Base-by-base conservation (phyloP, 92 coral and sea anemone genomes). In the Palythoa grandis region DNA sequence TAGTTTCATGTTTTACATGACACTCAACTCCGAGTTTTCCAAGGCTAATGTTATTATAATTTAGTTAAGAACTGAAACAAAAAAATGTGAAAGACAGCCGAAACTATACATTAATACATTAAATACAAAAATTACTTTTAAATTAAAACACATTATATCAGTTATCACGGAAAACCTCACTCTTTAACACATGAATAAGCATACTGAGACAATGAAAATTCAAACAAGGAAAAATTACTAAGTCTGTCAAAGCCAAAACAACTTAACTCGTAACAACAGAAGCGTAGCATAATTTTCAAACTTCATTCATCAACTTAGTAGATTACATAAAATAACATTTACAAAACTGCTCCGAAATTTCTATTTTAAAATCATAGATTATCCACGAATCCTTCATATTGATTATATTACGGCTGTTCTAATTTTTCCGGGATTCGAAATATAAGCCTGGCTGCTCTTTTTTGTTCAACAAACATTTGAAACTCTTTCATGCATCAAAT, bases 11-110 rank as follows among this genome's bases (percentile, higher is more conserved):
- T 58, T 93, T 94, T 1, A 93, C 98, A 66, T 93, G 95, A 25
- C 97, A 92, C 67, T 95, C 97, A 1, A 95, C 93, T 6, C 99
- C 98, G 7, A 98, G 95, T 50, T 91, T 91, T 14, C 99, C 99
- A 76, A 95, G 89, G 65, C 99, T 93, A 74, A 83, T 69, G 76
- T 7, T 35, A 13, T 48, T 54, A 40, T 58, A 72, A 88, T 83
- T 82, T 90, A 91, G 88, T 89, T 67, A 74, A 84, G 76, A 56
- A 72, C 72, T 84, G 84, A 47, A 82, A 39, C 69, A 25, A 16
- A 77, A 58, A 66, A 66, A 68, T 40, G 56, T 52, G 16, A 70
- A n/a, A 19, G 69, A 24, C 50, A 82, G 35, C 20, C 75, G 13
- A 77, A 52, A 25, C 2, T 15, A 25, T 14, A 57, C 24, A 54